Conservation (phyloP, 2,113 vertebrate species). For the Sinocyclocheilus rhinocerous region DNA sequence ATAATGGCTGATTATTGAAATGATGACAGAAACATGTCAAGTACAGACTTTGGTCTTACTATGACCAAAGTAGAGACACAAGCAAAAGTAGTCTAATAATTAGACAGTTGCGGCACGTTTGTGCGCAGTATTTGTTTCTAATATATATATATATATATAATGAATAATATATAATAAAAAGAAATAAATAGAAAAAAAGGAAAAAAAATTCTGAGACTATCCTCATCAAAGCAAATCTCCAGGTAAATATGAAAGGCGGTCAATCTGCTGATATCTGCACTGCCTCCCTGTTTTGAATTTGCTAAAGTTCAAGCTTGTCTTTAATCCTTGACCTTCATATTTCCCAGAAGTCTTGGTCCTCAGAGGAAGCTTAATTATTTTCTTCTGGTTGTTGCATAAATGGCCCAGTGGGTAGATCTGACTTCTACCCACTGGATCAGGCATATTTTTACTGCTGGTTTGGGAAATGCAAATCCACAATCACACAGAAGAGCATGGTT, state of each 20-base stretch:
- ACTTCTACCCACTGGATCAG: constrained; percentile 56
- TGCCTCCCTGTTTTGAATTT: constrained; percentile 44
- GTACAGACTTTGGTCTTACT: too few species aligned
- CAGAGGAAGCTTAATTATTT: constrained; percentile 76
- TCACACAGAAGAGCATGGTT: constrained; percentile 78
- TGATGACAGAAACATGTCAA: constrained; percentile 57
- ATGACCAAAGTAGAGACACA: too few species aligned
- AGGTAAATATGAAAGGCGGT: constrained; percentile 42
- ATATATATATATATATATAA: too few species aligned
- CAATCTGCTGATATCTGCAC: constrained; percentile 39
- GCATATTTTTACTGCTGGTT: constrained; percentile 73
- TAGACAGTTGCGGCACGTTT: too few species aligned
- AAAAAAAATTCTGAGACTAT: not conserved
- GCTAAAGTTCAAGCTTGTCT: constrained; percentile 60
- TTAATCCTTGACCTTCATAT: constrained; percentile 67
- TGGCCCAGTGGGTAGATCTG: constrained; percentile 79
- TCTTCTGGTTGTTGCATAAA: constrained; percentile 77
- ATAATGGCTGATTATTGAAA: constrained; percentile 75
- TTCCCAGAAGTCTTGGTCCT: constrained; percentile 67
- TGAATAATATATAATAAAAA: too few species aligned
- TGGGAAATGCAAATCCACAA: constrained; percentile 73
- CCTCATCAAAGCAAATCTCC: constrained; percentile 4
- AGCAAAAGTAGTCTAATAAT: too few species aligned
- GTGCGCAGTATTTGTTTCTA: too few species aligned
- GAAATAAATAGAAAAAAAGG: too few species aligned